A percentile compares a stretch with the other conserved stretches of the same genome.
Evolutionary conservation across 1,140 invertebrate genomes (phyloP).

Genomic region (Diachasma alloeum): DNA sequence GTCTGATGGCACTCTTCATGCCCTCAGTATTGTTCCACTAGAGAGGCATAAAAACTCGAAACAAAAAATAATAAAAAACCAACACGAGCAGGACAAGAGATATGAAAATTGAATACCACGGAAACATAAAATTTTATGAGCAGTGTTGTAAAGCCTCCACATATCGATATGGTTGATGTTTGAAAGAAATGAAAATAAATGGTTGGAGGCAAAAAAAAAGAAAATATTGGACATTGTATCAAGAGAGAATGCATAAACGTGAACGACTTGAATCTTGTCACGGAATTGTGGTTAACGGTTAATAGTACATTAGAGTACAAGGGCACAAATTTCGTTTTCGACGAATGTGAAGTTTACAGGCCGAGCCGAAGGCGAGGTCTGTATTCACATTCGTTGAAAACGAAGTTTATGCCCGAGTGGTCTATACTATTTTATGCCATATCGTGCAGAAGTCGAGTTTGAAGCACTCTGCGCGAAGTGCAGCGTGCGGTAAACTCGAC

Average conservation of each 20-base stretch:
- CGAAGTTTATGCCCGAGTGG: too few relatives aligned
- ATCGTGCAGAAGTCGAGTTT: too few relatives aligned
- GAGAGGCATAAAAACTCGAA: not conserved
- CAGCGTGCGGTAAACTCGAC: too few relatives aligned
- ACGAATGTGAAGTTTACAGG: too few relatives aligned
- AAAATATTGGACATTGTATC: constrained; percentile 2
- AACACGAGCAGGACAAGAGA: not conserved
- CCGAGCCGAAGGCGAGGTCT: too few relatives aligned
- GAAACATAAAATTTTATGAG: constrained; percentile 2
- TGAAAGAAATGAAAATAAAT: constrained; percentile 10
- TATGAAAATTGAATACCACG: constrained; percentile 11
- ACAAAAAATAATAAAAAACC: not conserved
- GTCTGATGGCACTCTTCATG: not conserved
- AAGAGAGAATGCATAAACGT: constrained; percentile 3
- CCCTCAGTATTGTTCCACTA: not conserved
- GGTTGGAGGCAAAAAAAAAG: constrained; percentile 8
- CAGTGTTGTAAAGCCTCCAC: not conserved
- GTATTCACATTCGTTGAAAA: too few relatives aligned
- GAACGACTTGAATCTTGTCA: constrained; percentile 9
- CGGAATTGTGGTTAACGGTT: constrained; percentile 26
- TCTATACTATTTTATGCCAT: too few relatives aligned
- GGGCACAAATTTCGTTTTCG: too few relatives aligned
- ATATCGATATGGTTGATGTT: constrained; percentile 1
- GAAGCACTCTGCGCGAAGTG: too few relatives aligned
- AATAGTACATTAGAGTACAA: too few relatives aligned